Percentiles rank a stretch among this genome's conserved stretches.
Conservation (phyloP, 2,113 vertebrate genomes). For the Syrrhaptes paradoxus region DNA sequence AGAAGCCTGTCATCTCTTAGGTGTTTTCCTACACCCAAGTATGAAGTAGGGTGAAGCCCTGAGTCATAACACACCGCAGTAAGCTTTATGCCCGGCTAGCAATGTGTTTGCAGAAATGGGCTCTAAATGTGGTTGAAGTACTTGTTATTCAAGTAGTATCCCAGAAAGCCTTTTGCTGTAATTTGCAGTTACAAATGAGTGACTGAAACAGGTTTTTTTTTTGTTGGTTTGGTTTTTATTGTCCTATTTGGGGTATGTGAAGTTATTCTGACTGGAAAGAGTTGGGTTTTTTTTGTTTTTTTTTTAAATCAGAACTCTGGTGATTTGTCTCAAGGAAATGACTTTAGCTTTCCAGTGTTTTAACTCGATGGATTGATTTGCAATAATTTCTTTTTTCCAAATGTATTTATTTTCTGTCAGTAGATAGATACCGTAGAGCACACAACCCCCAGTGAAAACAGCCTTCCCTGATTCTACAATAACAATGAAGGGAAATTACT, state of each 20-base stretch:
- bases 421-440: not conserved
- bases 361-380: conserved; percentile 2
- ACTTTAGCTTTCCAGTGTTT: conserved; percentile 24
- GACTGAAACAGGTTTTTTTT: not conserved
- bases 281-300: not conserved
- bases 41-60: not conserved
- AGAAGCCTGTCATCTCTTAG: not conserved
- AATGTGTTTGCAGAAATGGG: not conserved
- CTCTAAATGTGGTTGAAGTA: not conserved
- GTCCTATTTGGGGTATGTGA: not conserved
- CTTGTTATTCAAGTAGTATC: not conserved
- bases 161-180: not conserved
- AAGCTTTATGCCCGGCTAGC: not conserved
- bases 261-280: not conserved
- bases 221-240: not conserved
- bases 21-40: not conserved
- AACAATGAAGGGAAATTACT: conserved; percentile 40
- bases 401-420: conserved; percentile 46
- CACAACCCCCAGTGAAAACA: conserved; percentile 39
- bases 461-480: not conserved
- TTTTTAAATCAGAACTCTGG: not conserved
- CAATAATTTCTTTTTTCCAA: conserved; percentile 9
- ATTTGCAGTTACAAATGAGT: not conserved
- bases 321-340: conserved; percentile 30
- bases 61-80: not conserved